Percentiles rank a stretch among this genome's conserved stretches.
phyloP scores from a whole-genome alignment of 1,140 invertebrate species.

The Drosophila insularis region DNA sequence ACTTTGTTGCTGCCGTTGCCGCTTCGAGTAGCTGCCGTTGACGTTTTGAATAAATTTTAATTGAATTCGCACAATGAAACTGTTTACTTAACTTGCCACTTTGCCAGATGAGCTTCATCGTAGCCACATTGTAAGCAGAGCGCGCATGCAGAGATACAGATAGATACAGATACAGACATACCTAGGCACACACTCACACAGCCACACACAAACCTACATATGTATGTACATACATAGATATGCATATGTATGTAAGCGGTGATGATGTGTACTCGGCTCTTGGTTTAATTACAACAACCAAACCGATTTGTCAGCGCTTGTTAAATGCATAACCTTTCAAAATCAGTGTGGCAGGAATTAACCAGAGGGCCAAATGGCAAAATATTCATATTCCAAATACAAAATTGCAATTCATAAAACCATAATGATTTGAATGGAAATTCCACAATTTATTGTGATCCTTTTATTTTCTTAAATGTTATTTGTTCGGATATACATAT shows the following conservation, averaged over 20 bases:
- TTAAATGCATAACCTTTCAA: constrained; percentile 48
- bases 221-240: neutral
- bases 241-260: too few relatives aligned
- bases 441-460: too few relatives aligned
- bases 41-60: constrained; percentile 82
- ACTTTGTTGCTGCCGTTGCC: constrained; percentile 48
- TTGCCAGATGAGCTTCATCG: constrained; percentile 74
- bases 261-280: constrained; percentile 31
- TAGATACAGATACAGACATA: neutral
- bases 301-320: constrained; percentile 56
- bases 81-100: constrained; percentile 82
- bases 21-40: constrained; percentile 76
- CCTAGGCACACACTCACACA: neutral
- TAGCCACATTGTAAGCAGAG: constrained; percentile 36
- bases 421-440: too few relatives aligned
- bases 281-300: constrained; percentile 69
- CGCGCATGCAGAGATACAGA: constrained; percentile 12
- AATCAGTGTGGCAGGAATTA: neutral
- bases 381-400: too few relatives aligned
- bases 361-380: neutral
- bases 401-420: too few relatives aligned
- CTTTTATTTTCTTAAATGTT: too few relatives aligned
- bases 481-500: too few relatives aligned
- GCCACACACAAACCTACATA: neutral
- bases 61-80: constrained; percentile 82